These are phyloP conservation scores for Solenodon paradoxus DNA, from an alignment of 2,113 vertebrate genomes.

Conservation along the genomic window DNA sequence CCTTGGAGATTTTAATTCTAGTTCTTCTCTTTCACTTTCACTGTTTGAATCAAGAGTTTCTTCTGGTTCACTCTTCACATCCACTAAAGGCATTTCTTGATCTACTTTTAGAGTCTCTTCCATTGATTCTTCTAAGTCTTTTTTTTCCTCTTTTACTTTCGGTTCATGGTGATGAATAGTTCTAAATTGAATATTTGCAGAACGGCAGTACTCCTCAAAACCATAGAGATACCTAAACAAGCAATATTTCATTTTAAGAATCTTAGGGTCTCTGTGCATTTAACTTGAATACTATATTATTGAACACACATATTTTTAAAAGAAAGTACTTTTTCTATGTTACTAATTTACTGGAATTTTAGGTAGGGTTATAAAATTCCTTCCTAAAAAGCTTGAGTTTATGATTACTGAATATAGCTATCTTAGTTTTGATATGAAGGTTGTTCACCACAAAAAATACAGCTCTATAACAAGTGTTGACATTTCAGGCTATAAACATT, in stretches of 20 bases:
- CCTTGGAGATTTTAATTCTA: conserved; percentile 87
- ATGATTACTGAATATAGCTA: background rate
- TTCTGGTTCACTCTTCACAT: conserved; percentile 82
- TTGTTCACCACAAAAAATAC: background rate
- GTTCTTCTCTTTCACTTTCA: conserved; percentile 88
- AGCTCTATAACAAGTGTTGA: background rate
- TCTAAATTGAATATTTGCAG: conserved; percentile 95
- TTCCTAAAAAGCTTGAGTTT: background rate
- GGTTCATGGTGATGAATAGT: conserved; percentile 96
- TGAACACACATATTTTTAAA: background rate
- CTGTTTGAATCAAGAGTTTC: conserved; percentile 85
- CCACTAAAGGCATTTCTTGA: conserved; percentile 79
- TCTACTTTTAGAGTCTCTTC: conserved; percentile 81
- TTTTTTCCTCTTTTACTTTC: conserved; percentile 81
- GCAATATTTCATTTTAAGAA: background rate
- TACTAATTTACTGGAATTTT: conserved; percentile 13
- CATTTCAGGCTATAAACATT: background rate
- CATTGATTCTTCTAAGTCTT: conserved; percentile 81
- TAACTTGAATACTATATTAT: background rate
- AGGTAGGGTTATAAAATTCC: background rate
- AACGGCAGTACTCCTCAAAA: conserved; percentile 98
- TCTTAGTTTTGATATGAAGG: background rate
- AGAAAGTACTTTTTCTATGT: background rate
- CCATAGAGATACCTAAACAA: conserved; percentile 94
- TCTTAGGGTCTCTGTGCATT: background rate